Evolutionary conservation across 2,797 vertebrate genomes (phyloP).

Genomic region (Uromys caudimaculatus): DNA sequence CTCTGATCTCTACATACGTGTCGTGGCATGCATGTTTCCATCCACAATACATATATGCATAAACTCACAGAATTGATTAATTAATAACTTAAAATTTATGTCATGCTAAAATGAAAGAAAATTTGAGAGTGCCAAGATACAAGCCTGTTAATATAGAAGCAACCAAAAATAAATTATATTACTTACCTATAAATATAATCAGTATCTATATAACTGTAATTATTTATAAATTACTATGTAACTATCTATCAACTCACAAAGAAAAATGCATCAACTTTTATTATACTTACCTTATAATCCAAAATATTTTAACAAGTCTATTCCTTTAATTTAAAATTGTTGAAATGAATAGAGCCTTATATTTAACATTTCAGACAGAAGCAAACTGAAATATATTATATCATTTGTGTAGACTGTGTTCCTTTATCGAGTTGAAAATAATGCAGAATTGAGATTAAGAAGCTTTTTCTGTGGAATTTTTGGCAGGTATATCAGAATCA

Average conservation of each 20-base stretch:
- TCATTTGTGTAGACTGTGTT: neutral
- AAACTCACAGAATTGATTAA: neutral
- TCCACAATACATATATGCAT: neutral
- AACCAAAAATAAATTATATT: neutral
- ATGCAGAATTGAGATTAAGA: slow-evolving; percentile 20
- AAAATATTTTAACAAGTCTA: neutral
- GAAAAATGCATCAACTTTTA: neutral
- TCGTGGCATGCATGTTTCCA: neutral
- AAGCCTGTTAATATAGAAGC: neutral
- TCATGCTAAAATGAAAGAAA: neutral
- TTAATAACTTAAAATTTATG: too few species aligned
- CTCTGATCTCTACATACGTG: neutral
- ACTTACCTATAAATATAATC: neutral
- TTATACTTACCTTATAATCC: neutral
- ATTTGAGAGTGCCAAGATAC: neutral
- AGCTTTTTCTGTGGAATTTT: neutral
- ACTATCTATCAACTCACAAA: neutral
- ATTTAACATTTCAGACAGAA: neutral
- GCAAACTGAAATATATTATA: neutral
- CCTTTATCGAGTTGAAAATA: slow-evolving; percentile 8
- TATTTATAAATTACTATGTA: neutral
- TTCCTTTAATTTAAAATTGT: slow-evolving; percentile 1
- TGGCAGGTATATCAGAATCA: neutral
- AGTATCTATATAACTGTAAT: neutral
- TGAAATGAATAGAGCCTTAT: neutral